phyloP scores from a whole-genome alignment of 1,140 invertebrate genomes.

The Delia radicum region DNA sequence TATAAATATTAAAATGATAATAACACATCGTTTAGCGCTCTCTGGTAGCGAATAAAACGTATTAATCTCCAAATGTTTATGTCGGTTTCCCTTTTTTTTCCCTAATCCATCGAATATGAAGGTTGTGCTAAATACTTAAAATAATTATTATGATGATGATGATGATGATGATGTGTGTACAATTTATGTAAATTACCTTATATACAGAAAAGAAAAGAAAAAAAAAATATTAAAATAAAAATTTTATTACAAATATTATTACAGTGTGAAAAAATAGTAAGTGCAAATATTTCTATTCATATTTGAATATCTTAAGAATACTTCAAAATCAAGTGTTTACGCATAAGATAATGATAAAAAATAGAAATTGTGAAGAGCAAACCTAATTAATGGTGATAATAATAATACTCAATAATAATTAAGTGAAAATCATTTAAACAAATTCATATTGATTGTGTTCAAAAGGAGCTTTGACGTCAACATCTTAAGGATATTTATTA shows the following conservation, averaged over 20 bases:
- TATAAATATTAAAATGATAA: background rate
- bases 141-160: too few species aligned
- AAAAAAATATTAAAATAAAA: background rate
- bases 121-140: background rate
- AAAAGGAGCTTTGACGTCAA: too few species aligned
- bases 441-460: too few species aligned
- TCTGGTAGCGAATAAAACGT: too few species aligned
- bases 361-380: background rate
- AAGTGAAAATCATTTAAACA: background rate
- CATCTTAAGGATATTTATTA: too few species aligned
- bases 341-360: background rate
- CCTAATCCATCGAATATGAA: background rate
- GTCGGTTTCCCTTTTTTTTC: background rate
- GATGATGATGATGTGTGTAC: too few species aligned
- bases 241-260: background rate
- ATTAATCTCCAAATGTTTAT: too few species aligned
- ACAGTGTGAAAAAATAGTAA: background rate
- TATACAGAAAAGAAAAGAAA: background rate
- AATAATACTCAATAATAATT: background rate
- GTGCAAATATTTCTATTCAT: conserved; percentile 14
- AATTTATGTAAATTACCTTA: background rate
- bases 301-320: conserved; percentile 3
- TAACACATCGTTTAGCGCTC: background rate
- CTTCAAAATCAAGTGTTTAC: background rate
- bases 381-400: background rate